Evolutionary conservation across 23 tunicate species (phyloP).

Genomic region (Corella eumyota): DNA sequence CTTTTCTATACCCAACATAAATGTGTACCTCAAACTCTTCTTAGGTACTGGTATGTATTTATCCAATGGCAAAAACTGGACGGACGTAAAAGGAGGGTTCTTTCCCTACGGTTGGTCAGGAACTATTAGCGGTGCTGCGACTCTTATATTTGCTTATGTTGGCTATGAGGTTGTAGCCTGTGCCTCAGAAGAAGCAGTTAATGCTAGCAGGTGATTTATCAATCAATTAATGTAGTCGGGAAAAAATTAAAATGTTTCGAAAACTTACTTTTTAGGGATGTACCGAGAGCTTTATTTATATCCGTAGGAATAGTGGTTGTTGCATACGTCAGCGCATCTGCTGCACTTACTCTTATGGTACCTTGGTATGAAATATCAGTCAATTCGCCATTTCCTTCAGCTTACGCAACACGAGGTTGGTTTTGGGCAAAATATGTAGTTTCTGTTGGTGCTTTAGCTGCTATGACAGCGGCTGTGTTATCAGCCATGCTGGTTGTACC

Average conservation of each 20-base stretch:
- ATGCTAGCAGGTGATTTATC: slow-evolving; percentile 71
- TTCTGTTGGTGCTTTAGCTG: slow-evolving; percentile 76
- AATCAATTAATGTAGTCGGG: too few relatives aligned
- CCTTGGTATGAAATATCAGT: slow-evolving; percentile 51
- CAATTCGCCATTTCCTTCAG: slow-evolving; percentile 65
- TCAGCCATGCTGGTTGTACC: slow-evolving; percentile 48
- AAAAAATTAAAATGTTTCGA: too few relatives aligned
- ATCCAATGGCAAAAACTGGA: slow-evolving; percentile 53
- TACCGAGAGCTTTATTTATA: slow-evolving; percentile 62
- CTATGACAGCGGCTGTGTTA: slow-evolving; percentile 50
- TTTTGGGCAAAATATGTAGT: slow-evolving; percentile 74
- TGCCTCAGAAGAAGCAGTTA: slow-evolving; percentile 62
- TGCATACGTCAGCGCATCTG: slow-evolving; percentile 74
- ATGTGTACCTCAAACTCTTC: too few relatives aligned
- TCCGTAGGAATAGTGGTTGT: slow-evolving; percentile 36
- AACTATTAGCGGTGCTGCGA: slow-evolving; percentile 74
- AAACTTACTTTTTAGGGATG: slow-evolving; percentile 60
- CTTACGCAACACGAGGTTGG: slow-evolving; percentile 53
- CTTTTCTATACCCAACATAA: not conserved
- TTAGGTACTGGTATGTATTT: slow-evolving; percentile 72
- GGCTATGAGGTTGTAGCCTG: slow-evolving; percentile 81
- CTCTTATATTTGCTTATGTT: slow-evolving; percentile 74
- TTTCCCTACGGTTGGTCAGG: slow-evolving; percentile 75
- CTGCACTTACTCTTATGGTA: slow-evolving; percentile 81
- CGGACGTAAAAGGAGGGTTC: slow-evolving; percentile 42